Evolutionary conservation across 1,140 invertebrate genomes (phyloP).

Genomic region (Aricia agestis): DNA sequence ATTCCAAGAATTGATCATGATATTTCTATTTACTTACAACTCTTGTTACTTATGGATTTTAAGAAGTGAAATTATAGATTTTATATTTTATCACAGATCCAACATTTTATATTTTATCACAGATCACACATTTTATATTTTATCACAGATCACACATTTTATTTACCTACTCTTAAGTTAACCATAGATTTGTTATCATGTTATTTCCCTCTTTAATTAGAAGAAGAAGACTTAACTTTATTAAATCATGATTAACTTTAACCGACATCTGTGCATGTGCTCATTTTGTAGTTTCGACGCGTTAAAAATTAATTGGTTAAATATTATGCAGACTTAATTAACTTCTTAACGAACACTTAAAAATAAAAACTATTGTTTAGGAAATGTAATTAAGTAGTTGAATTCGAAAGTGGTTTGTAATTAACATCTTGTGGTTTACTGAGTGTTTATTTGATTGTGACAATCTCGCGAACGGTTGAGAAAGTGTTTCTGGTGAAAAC

Average conservation of each 20-base stretch:
- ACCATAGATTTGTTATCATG: too few relatives aligned
- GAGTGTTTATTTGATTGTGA: background rate
- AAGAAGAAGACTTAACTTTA: too few relatives aligned
- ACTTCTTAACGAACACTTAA: background rate
- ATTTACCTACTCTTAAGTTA: too few relatives aligned
- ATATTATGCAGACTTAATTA: background rate
- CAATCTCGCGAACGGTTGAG: background rate
- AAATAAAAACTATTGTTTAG: constrained; percentile 18
- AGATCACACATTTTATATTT: too few relatives aligned
- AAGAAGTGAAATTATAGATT: too few relatives aligned
- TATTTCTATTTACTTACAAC: too few relatives aligned
- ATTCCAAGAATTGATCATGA: too few relatives aligned
- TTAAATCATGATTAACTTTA: background rate
- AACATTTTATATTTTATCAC: too few relatives aligned
- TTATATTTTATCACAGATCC: too few relatives aligned
- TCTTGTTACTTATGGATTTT: too few relatives aligned
- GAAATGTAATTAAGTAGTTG: background rate
- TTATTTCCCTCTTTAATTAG: too few relatives aligned
- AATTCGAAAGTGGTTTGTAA: background rate
- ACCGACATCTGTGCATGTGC: background rate
- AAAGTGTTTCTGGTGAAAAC: background rate
- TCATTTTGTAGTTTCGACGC: constrained; percentile 24
- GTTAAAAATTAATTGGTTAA: background rate
- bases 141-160: too few relatives aligned
- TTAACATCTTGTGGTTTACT: background rate